A percentile compares a stretch with the other conserved stretches of the same genome.
These are phyloP conservation scores for Heterodera carotae DNA, from an alignment of 1,140 invertebrate genomes.

Conservation along the genomic window DNA sequence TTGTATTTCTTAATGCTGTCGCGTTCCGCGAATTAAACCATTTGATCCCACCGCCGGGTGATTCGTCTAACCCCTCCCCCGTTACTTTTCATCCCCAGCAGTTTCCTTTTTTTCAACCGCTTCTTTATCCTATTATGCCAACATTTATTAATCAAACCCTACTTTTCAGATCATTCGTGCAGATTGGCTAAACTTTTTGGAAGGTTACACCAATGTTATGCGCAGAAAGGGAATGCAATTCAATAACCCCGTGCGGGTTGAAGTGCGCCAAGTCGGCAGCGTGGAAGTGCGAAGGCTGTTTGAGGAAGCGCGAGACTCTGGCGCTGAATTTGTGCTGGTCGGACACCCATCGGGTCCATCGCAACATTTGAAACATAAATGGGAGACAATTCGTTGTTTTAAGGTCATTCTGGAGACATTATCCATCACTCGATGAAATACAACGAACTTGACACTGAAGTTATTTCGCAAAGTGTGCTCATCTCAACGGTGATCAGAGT, in stretches of 20 bases:
- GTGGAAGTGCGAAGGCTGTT: neutral
- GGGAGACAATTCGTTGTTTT: neutral
- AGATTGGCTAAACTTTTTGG: slow-evolving; percentile 14
- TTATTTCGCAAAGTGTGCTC: slow-evolving; percentile 47
- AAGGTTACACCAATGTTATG: neutral
- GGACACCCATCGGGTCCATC: slow-evolving; percentile 27
- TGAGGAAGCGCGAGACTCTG: neutral
- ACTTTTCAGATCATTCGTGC: neutral
- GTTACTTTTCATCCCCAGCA: too few species aligned
- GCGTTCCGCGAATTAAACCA: too few species aligned
- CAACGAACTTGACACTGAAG: slow-evolving; percentile 21
- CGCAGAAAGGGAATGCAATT: neutral
- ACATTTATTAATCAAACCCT: too few species aligned
- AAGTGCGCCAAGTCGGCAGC: neutral
- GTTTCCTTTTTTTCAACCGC: too few species aligned
- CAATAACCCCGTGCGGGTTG: neutral
- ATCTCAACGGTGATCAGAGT: slow-evolving; percentile 34
- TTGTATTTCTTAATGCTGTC: too few species aligned
- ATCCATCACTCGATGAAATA: slow-evolving; percentile 42
- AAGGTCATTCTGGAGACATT: neutral
- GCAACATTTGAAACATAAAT: slow-evolving; percentile 9
- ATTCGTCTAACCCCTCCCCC: too few species aligned
- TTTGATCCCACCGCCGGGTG: too few species aligned
- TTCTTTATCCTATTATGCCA: too few species aligned
- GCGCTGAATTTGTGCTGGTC: slow-evolving; percentile 26